Percentiles rank a stretch among this genome's conserved stretches.
phyloP scores from a whole-genome alignment of 2,797 vertebrate genomes.

The Peromyscus aztecus region DNA sequence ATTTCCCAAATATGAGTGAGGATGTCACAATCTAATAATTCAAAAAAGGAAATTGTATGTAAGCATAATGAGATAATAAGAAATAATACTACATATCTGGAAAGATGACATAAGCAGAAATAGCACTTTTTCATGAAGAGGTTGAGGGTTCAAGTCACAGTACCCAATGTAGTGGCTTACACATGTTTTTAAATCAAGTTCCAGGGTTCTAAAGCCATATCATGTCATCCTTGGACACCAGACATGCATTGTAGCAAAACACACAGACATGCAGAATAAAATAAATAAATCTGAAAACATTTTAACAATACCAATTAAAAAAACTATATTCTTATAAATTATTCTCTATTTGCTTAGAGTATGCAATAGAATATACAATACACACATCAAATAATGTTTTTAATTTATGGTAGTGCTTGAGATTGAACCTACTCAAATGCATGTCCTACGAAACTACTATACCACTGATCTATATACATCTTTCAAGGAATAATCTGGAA shows the following conservation, averaged over 20 bases:
- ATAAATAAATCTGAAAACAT: background rate
- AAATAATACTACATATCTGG: background rate
- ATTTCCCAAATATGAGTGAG: background rate
- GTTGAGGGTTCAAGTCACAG: background rate
- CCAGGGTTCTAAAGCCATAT: background rate
- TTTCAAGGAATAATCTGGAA: background rate
- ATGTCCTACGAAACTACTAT: background rate
- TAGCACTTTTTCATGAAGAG: background rate
- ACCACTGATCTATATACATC: background rate
- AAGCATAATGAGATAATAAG: background rate
- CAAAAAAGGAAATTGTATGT: background rate
- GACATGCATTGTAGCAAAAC: background rate
- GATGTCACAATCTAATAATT: background rate
- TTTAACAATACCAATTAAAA: background rate
- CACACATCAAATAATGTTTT: background rate
- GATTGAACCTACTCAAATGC: background rate
- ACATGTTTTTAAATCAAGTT: background rate
- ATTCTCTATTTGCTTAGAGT: background rate
- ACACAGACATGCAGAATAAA: background rate
- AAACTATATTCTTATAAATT: background rate
- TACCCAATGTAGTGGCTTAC: background rate
- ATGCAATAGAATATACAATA: background rate
- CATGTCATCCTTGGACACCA: background rate
- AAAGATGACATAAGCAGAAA: background rate
- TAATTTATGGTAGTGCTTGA: background rate